These are phyloP conservation scores for Drosophila sproati DNA, from an alignment of 1,140 invertebrate genomes.

Conservation along the genomic window DNA sequence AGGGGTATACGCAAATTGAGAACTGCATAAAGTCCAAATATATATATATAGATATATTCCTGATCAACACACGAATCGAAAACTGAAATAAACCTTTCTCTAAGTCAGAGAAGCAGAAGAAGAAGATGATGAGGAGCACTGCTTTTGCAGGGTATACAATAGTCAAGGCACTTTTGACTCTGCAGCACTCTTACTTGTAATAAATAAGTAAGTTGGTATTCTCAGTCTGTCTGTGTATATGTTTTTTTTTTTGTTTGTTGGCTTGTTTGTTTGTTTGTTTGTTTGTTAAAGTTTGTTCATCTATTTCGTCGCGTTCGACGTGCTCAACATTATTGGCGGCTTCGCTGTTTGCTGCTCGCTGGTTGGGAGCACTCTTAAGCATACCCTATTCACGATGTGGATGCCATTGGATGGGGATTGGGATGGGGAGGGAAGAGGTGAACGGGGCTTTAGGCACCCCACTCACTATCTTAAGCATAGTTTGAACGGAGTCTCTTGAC, in stretches of 20 bases:
- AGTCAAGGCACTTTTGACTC: no score
- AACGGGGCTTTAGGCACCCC: background rate
- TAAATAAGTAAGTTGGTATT: constrained; percentile 78
- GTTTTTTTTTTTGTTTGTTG: constrained; percentile 16
- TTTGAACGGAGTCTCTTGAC: constrained; percentile 16
- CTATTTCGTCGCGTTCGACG: constrained; percentile 58
- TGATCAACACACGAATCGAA: no score
- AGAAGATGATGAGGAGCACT: no score
- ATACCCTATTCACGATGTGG: background rate
- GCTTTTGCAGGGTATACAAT: no score
- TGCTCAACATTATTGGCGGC: constrained; percentile 51
- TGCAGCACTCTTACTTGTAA: constrained; percentile 16
- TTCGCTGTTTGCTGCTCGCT: background rate
- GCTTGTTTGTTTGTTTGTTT: constrained; percentile 56
- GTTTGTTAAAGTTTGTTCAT: constrained; percentile 78
- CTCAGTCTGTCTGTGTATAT: constrained; percentile 1
- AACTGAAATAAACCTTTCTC: no score
- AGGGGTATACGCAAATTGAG: background rate
- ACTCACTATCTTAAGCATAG: background rate
- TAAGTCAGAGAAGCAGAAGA: no score
- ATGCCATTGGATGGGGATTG: no score
- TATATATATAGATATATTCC: no score
- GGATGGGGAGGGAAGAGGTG: no score
- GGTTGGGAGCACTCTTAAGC: no score
- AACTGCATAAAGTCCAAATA: no score